Evolutionary conservation across 2,797 vertebrate species (phyloP).

Genomic region (Nasua narica): DNA sequence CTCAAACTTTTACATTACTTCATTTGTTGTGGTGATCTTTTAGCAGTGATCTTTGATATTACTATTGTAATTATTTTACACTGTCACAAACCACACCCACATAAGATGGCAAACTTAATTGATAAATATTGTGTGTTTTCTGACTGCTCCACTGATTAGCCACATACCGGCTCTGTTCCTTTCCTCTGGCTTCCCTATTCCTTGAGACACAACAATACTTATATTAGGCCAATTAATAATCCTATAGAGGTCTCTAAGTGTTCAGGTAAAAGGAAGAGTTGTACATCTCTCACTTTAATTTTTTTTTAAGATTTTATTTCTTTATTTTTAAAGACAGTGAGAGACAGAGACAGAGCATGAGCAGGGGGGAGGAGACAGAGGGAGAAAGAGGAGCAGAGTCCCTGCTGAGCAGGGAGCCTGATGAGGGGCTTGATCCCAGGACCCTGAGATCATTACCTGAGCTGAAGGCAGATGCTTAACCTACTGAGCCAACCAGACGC

Average conservation of each 20-base stretch:
- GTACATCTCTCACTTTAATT: not conserved
- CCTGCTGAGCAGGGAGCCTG: rapidly evolving
- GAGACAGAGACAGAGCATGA: not conserved
- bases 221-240: not conserved
- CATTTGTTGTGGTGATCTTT: not conserved
- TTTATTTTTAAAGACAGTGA: not conserved
- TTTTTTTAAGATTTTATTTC: not conserved
- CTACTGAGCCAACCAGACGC: not conserved
- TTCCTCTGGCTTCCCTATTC: not conserved
- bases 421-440: not conserved
- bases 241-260: not conserved
- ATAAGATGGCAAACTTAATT: not conserved
- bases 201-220: not conserved
- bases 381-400: not conserved
- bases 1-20: not conserved
- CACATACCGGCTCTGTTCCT: not conserved
- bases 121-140: not conserved
- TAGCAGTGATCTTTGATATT: not conserved
- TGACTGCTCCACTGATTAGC: not conserved
- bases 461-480: not conserved
- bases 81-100: not conserved
- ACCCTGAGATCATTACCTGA: not conserved
- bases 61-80: not conserved
- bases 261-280: not conserved
- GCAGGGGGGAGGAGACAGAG: not conserved